These are phyloP conservation scores for Beroe ovata DNA, from an alignment of 37 sponge, comb jelly and placozoan genomes.

Conservation along the genomic window DNA sequence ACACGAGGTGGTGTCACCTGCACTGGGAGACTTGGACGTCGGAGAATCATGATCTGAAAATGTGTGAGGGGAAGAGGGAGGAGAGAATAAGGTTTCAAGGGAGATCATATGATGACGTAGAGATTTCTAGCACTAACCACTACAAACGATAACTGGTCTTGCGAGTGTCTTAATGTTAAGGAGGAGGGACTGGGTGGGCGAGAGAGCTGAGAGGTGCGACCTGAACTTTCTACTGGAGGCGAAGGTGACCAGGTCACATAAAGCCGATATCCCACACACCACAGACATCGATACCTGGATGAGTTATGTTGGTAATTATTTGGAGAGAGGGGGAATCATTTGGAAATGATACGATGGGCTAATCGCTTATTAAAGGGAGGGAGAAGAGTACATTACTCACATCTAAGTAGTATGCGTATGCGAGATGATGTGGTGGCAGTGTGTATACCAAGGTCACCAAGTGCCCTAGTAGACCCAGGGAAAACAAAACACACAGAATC, in stretches of 20 bases:
- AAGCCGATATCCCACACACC: constrained; percentile 38
- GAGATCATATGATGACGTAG: too few species aligned
- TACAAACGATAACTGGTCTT: background rate
- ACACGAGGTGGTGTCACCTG: background rate
- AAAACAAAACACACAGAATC: constrained; percentile 34
- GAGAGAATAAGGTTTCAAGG: too few species aligned
- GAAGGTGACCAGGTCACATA: constrained; percentile 61
- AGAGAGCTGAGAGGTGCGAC: constrained; percentile 6
- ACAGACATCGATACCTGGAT: constrained; percentile 38
- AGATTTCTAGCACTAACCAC: too few species aligned
- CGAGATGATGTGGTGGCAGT: background rate
- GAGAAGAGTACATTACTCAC: too few species aligned
- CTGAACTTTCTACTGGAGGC: background rate
- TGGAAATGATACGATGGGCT: too few species aligned
- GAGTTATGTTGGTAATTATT: too few species aligned
- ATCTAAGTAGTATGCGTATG: constrained; percentile 14
- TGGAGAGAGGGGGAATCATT: too few species aligned
- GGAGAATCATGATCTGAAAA: constrained; percentile 16
- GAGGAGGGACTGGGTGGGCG: constrained; percentile 46
- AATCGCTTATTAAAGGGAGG: too few species aligned
- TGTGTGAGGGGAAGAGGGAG: too few species aligned
- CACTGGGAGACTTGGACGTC: background rate
- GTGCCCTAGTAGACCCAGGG: background rate
- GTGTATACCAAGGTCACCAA: background rate
- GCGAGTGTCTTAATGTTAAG: constrained; percentile 38